Conservation (phyloP, 2,797 vertebrate genomes). For the Megaceryle alcyon region DNA sequence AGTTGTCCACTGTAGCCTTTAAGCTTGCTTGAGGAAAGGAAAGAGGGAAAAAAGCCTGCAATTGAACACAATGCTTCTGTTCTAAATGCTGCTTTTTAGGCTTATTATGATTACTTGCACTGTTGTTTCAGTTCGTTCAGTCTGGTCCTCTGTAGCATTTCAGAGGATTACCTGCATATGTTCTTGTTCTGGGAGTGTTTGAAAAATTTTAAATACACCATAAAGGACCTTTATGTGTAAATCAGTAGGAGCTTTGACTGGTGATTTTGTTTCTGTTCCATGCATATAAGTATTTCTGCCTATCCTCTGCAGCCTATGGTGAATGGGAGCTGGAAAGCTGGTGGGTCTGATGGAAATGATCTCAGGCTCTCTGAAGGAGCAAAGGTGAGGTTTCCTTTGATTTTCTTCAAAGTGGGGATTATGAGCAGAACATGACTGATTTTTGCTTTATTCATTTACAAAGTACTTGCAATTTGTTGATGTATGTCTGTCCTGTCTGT, state of each 20-base stretch:
- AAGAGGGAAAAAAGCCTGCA: neutral
- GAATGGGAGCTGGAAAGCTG: constrained; percentile 61
- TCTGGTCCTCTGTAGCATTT: neutral
- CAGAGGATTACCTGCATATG: neutral
- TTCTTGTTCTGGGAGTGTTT: neutral
- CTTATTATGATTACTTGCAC: neutral
- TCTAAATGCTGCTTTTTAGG: neutral
- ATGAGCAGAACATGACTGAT: neutral
- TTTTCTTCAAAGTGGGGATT: neutral
- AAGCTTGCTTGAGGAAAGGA: neutral
- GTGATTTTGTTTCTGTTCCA: constrained; percentile 12
- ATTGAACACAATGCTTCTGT: neutral
- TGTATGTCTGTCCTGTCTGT: neutral
- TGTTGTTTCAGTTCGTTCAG: neutral
- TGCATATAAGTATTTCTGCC: neutral
- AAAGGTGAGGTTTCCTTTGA: constrained; percentile 60
- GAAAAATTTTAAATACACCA: neutral
- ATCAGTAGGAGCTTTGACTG: neutral
- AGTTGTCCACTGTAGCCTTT: neutral
- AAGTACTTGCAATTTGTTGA: neutral
- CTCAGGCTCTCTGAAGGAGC: constrained; percentile 44
- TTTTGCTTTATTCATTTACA: neutral
- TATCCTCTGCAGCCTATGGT: constrained; percentile 48
- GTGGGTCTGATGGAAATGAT: constrained; percentile 55
- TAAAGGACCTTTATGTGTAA: neutral